A percentile compares a stretch with the other conserved stretches of the same genome.
phyloP scores from a whole-genome alignment of 2,888 invertebrate species.

The Acleris laterana region DNA sequence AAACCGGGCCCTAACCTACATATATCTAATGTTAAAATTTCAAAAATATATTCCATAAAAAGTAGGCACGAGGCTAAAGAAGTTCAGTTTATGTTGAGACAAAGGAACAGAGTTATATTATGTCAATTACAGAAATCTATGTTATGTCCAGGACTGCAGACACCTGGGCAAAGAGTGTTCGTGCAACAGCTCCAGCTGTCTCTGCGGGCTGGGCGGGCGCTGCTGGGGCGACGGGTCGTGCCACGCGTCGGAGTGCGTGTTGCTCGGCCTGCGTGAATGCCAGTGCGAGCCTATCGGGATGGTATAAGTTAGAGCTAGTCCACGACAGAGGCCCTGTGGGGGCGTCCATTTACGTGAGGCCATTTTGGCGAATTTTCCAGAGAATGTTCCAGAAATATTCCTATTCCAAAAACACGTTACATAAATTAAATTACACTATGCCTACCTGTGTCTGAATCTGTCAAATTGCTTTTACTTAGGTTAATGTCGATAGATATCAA shows the following conservation, averaged over 20 bases:
- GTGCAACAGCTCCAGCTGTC: constrained; percentile 57
- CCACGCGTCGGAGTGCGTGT: constrained; percentile 78
- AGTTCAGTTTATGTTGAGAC: no score
- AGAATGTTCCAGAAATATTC: not conserved
- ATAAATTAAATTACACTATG: no score
- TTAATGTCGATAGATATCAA: no score
- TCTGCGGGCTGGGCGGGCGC: constrained; percentile 75
- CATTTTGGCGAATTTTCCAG: not conserved
- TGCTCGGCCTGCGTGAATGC: constrained; percentile 74
- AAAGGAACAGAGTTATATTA: no score
- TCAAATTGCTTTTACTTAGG: no score
- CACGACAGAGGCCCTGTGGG: not conserved
- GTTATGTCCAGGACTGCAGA: constrained; percentile 65
- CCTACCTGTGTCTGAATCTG: no score
- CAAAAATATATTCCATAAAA: no score
- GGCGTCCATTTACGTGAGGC: no score
- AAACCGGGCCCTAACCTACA: no score
- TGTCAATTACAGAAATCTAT: not conserved
- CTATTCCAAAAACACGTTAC: not conserved
- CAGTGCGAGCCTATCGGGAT: constrained; percentile 55
- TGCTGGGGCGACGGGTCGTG: constrained; percentile 70
- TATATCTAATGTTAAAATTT: no score
- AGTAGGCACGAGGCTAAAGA: no score
- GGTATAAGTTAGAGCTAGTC: constrained; percentile 37
- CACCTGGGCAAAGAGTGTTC: constrained; percentile 64